phyloP scores from a whole-genome alignment of 2,888 invertebrate genomes.

The Limnephilus rhombicus region DNA sequence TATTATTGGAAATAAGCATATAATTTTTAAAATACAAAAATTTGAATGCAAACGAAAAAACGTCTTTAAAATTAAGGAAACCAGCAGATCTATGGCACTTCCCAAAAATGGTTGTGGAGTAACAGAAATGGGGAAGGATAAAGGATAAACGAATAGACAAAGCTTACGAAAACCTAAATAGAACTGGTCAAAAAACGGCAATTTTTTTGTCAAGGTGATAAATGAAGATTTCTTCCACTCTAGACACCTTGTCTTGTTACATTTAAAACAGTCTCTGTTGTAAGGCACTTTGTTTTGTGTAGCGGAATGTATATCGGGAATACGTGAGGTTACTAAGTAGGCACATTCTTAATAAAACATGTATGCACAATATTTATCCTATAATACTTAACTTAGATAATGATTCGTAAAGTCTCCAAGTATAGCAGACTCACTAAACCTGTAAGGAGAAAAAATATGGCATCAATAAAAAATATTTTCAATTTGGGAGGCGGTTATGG shows the following conservation, averaged over 20 bases:
- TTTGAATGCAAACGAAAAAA: no score
- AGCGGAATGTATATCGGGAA: not conserved
- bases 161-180: not conserved
- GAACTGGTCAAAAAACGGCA: not conserved
- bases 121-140: not conserved
- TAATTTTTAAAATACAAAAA: no score
- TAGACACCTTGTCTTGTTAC: not conserved
- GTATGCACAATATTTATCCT: slow-evolving; percentile 4
- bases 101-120: not conserved
- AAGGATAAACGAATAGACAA: not conserved
- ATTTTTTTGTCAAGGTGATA: no score
- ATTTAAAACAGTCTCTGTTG: not conserved
- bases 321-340: not conserved
- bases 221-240: no score
- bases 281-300: not conserved
- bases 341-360: not conserved
- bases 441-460: slow-evolving; percentile 3
- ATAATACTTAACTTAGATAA: slow-evolving; percentile 4
- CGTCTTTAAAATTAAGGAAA: no score
- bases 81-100: not conserved
- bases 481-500: no score
- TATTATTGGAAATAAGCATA: no score
- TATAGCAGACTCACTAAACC: slow-evolving; percentile 27
- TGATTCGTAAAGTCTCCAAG: slow-evolving; percentile 4
- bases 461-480: not conserved